Evolutionary conservation across 2,888 invertebrate species (phyloP), one percentile per base, ranked within the genome.

Genomic region (Drosophila recens): DNA sequence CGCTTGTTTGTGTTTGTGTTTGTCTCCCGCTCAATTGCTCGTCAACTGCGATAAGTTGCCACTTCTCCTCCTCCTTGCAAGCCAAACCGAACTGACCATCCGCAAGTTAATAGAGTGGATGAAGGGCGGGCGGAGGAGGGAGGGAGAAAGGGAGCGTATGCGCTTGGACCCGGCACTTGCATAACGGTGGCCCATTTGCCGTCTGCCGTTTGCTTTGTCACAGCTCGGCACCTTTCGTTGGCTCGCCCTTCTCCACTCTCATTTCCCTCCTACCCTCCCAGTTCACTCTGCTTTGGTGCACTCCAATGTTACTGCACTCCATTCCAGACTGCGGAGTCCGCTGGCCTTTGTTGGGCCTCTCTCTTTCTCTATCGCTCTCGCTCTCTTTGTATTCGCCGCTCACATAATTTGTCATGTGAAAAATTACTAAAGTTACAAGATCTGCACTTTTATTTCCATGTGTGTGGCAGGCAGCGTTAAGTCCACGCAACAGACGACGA

Each of bases 401-500:
- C 87, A 89, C 80, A 90, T 90, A 90, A 90, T 90, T 90, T 90
- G 90, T 90, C 90, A 90, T 90, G 90, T 90, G 90, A 90, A 87
- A 90, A 90, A 90, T 90, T 90, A 90, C 90, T 90, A 87, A 81
- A 90, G 90, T 87, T 90, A 87, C 87, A 87, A 90, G 89, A 84
- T 86, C 84, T 85, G 84, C 88, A 87, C 84, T 87, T 85, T 85
- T 85, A 85, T 78, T 63, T 78, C 66, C 64, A 73, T 72, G 83
- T 67, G 59, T 63, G 46, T 73, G 64, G 63, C 68, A 61, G 52
- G 77, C 62, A 69, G 79, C 82, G 72, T 65, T 75, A 69, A 72
- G 77, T 76, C 65, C 73, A 72, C 68, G 68, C 74, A 73, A 65
- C 73, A 69, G 61, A 58, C 59, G 67, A 40, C 63, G 30, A 58